A percentile compares a stretch with the other conserved stretches of the same genome.
These are phyloP conservation scores for Palaemon carinicauda DNA, from an alignment of 1,140 invertebrate species.

Conservation along the genomic window DNA sequence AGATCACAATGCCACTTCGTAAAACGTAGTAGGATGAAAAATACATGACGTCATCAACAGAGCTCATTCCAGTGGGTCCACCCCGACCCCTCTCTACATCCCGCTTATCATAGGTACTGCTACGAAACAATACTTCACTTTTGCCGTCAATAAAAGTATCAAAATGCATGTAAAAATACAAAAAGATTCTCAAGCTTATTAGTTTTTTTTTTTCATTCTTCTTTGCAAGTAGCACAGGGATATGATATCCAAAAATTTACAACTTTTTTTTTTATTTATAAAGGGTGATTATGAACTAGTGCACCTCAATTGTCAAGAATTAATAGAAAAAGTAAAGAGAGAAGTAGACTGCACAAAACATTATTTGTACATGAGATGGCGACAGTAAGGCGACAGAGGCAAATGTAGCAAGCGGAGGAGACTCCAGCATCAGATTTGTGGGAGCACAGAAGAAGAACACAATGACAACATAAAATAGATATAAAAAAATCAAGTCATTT, in stretches of 20 bases:
- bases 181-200: slow-evolving; percentile 52
- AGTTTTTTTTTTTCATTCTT: slow-evolving; percentile 37
- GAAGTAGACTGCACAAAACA: slow-evolving; percentile 32
- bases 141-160: slow-evolving; percentile 56
- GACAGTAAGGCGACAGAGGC: slow-evolving; percentile 53
- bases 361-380: slow-evolving; percentile 53
- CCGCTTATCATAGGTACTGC: slow-evolving; percentile 51
- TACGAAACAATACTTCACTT: slow-evolving; percentile 56
- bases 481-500: too few species aligned
- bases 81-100: slow-evolving; percentile 55
- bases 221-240: slow-evolving; percentile 48
- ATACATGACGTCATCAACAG: slow-evolving; percentile 53
- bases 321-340: slow-evolving; percentile 42
- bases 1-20: slow-evolving; percentile 51
- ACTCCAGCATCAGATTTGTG: slow-evolving; percentile 36
- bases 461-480: too few species aligned
- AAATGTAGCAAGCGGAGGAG: slow-evolving; percentile 42
- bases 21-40: slow-evolving; percentile 55
- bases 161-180: slow-evolving; percentile 57
- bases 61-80: slow-evolving; percentile 57
- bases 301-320: slow-evolving; percentile 55
- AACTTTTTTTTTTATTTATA: slow-evolving; percentile 46
- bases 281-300: slow-evolving; percentile 55
- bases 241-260: slow-evolving; percentile 53
- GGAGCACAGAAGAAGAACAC: neutral